A percentile compares a stretch with the other conserved stretches of the same genome.
These are phyloP conservation scores for Stenolophus ochropezus DNA, from an alignment of 2,888 invertebrate species.

Conservation along the genomic window DNA sequence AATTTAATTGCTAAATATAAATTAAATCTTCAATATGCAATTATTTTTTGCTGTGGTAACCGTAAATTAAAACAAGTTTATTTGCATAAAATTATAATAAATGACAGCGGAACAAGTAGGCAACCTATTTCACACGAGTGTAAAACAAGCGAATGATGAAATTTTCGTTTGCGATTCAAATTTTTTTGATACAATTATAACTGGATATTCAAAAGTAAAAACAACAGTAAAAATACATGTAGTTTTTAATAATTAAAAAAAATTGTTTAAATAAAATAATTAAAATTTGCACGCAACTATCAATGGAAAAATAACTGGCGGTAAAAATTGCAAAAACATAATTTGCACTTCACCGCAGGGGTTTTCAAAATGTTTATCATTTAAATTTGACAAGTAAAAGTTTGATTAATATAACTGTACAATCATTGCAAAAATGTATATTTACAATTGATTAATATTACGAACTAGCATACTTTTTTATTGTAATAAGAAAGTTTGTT, in stretches of 20 bases:
- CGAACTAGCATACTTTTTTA: background rate
- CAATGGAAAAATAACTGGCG: background rate
- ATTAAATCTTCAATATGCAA: too few species aligned
- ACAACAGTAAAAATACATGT: too few species aligned
- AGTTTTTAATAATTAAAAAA: background rate
- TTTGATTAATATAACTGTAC: background rate
- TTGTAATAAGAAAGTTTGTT: background rate
- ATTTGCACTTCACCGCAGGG: constrained; percentile 2
- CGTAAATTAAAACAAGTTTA: too few species aligned
- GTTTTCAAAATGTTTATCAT: constrained; percentile 4
- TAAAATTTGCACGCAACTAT: constrained; percentile 26
- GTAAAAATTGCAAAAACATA: constrained; percentile 8
- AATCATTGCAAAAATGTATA: background rate
- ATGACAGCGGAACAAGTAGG: too few species aligned
- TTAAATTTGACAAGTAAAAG: background rate
- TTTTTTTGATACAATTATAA: too few species aligned
- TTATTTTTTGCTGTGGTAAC: too few species aligned
- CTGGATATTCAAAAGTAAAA: too few species aligned
- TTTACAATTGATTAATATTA: background rate
- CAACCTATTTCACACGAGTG: too few species aligned
- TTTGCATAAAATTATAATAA: too few species aligned
- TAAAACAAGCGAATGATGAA: too few species aligned
- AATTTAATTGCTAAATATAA: too few species aligned
- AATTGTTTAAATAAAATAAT: background rate
- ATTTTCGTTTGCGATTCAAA: too few species aligned